These are phyloP conservation scores for Cephalopterus ornatus DNA, from an alignment of 2,113 vertebrate genomes.

Conservation along the genomic window DNA sequence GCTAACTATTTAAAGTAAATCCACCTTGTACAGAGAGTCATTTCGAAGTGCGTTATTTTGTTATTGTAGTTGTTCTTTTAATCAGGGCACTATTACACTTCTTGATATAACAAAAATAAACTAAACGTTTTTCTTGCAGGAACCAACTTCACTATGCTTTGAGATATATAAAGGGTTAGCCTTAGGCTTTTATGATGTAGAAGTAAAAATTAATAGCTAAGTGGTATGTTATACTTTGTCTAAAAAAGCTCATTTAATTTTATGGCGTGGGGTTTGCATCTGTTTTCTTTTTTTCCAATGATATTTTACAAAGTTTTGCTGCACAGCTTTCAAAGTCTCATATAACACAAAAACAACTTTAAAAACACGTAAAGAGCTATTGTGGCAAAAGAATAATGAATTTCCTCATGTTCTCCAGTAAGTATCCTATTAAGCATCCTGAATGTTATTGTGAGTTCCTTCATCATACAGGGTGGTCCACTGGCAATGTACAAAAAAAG, in stretches of 20 bases:
- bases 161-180: constrained; percentile 32
- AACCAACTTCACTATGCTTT: not conserved
- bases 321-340: constrained; percentile 58
- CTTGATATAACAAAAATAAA: constrained; percentile 24
- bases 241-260: constrained; percentile 69
- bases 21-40: not conserved
- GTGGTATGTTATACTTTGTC: constrained; percentile 48
- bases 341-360: constrained; percentile 37
- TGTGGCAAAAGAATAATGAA: constrained; percentile 68
- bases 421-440: constrained; percentile 67
- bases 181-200: constrained; percentile 50
- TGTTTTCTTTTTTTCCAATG: constrained; percentile 55
- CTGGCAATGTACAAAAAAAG: constrained; percentile 73
- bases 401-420: constrained; percentile 66
- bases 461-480: constrained; percentile 84
- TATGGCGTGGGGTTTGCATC: constrained; percentile 48
- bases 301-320: constrained; percentile 68
- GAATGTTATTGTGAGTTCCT: constrained; percentile 69
- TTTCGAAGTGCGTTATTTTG: not conserved
- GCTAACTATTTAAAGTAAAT: constrained; percentile 3
- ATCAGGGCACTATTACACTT: not conserved
- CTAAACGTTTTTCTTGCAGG: not conserved
- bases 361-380: constrained; percentile 56
- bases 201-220: constrained; percentile 64
- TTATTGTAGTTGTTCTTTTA: not conserved